These are phyloP conservation scores for Oreotrochilus melanogaster DNA, from an alignment of 2,113 vertebrate species.

Conservation along the genomic window DNA sequence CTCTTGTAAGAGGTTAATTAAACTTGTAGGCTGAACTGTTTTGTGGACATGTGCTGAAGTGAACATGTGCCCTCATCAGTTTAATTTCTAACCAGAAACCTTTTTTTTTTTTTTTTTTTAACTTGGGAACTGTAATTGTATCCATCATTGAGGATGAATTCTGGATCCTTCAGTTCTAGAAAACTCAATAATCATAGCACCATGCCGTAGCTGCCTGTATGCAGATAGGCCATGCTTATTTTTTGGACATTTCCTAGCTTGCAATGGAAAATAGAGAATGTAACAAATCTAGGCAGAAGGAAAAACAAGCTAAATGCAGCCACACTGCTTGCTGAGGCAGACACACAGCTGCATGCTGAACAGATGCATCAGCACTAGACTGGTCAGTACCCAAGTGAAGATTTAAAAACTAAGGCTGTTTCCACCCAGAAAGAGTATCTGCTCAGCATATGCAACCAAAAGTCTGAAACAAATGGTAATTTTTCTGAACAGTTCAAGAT, in stretches of 20 bases:
- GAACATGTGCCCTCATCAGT: rapidly evolving
- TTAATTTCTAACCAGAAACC: not conserved
- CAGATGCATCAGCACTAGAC: not conserved
- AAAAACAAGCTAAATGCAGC: not conserved
- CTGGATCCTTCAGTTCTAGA: not conserved
- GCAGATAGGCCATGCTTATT: not conserved
- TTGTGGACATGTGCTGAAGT: not conserved
- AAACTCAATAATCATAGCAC: not conserved
- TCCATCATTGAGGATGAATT: not conserved
- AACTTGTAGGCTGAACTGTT: not conserved
- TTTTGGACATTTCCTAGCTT: not conserved
- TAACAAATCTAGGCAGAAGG: not conserved
- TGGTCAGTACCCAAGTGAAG: not conserved
- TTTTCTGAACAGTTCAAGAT: not conserved
- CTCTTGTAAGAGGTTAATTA: not conserved
- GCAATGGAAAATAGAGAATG: not conserved
- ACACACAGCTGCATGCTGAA: rapidly evolving
- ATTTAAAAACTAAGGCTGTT: not conserved
- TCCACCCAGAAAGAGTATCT: not conserved
- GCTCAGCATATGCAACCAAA: not conserved
- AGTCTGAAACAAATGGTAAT: not conserved
- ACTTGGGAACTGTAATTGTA: not conserved
- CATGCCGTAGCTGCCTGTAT: not conserved
- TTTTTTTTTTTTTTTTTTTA: not conserved
- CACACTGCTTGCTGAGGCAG: not conserved